Evolutionary conservation across 2,888 invertebrate genomes (phyloP).

Genomic region (Eupeodes latifasciatus): DNA sequence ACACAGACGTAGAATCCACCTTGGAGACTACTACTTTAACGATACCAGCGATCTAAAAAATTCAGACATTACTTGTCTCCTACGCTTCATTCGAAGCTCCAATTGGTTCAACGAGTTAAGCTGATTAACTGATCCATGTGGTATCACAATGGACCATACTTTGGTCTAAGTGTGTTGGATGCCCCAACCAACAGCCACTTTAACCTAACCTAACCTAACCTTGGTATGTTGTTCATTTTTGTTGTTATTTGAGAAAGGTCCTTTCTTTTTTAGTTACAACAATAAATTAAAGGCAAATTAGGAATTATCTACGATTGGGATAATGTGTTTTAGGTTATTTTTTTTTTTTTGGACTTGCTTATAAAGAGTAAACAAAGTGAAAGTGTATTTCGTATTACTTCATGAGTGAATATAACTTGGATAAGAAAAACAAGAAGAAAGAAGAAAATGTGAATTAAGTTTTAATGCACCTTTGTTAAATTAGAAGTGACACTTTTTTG

Average conservation of each 20-base stretch:
- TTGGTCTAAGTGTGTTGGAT: too few relatives aligned
- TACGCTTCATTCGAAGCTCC: too few relatives aligned
- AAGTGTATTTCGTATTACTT: neutral
- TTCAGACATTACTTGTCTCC: too few relatives aligned
- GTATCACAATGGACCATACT: too few relatives aligned
- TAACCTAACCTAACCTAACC: too few relatives aligned
- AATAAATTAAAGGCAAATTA: constrained; percentile 84
- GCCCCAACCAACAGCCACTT: too few relatives aligned
- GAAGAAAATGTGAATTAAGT: constrained; percentile 67
- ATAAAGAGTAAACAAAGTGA: constrained; percentile 16
- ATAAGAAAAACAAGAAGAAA: constrained; percentile 11
- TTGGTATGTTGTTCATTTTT: constrained; percentile 24
- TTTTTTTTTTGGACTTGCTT: neutral
- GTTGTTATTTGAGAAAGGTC: constrained; percentile 36
- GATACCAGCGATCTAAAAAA: too few relatives aligned
- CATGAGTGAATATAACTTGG: neutral
- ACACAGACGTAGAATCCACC: too few relatives aligned
- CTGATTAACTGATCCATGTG: too few relatives aligned
- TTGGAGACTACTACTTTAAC: too few relatives aligned
- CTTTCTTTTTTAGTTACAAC: constrained; percentile 74
- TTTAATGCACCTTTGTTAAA: constrained; percentile 75
- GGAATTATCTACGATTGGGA: constrained; percentile 83
- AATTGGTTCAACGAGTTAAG: too few relatives aligned
- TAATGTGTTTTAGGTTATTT: constrained; percentile 44
- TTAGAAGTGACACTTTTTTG: constrained; percentile 69